phyloP scores from a whole-genome alignment of 1,140 invertebrate species.

The Trachymyrmex cornetzi region DNA sequence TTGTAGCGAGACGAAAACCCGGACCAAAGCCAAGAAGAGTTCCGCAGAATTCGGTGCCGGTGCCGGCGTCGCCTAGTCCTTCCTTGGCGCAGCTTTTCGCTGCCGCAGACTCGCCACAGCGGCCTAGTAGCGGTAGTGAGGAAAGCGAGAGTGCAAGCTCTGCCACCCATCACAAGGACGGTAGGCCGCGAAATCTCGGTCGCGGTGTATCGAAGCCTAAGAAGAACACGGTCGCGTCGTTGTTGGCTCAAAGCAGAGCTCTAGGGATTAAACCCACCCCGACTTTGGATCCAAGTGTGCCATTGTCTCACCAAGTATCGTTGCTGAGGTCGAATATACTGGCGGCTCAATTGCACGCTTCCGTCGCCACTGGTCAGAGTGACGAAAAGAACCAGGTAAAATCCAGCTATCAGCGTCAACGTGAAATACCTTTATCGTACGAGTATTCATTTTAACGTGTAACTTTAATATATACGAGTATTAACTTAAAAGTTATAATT shows the following conservation, averaged over 20 bases:
- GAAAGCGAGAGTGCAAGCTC: conserved; percentile 88
- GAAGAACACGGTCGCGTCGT: conserved; percentile 96
- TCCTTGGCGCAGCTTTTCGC: conserved; percentile 88
- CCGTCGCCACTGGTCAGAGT: conserved; percentile 84
- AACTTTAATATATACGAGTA: neutral
- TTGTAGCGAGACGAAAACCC: conserved; percentile 90
- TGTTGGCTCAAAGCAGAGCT: conserved; percentile 93
- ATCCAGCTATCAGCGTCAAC: neutral
- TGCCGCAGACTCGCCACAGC: conserved; percentile 88
- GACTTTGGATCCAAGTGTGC: conserved; percentile 87
- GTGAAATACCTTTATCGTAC: neutral
- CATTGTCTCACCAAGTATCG: conserved; percentile 88
- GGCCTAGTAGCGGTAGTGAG: conserved; percentile 90
- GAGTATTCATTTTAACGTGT: too few species aligned
- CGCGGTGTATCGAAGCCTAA: conserved; percentile 95
- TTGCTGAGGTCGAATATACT: conserved; percentile 88
- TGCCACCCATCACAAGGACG: conserved; percentile 88
- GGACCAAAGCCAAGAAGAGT: conserved; percentile 91
- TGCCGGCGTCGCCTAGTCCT: conserved; percentile 86
- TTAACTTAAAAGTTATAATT: conserved; percentile 16
- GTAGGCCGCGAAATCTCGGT: conserved; percentile 92
- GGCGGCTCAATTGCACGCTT: conserved; percentile 87
- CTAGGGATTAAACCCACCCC: conserved; percentile 90
- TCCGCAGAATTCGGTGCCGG: conserved; percentile 87
- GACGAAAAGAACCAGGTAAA: conserved; percentile 87